These are phyloP conservation scores for Mycetomoellerius zeteki DNA, from an alignment of 1,140 invertebrate genomes.

Conservation along the genomic window DNA sequence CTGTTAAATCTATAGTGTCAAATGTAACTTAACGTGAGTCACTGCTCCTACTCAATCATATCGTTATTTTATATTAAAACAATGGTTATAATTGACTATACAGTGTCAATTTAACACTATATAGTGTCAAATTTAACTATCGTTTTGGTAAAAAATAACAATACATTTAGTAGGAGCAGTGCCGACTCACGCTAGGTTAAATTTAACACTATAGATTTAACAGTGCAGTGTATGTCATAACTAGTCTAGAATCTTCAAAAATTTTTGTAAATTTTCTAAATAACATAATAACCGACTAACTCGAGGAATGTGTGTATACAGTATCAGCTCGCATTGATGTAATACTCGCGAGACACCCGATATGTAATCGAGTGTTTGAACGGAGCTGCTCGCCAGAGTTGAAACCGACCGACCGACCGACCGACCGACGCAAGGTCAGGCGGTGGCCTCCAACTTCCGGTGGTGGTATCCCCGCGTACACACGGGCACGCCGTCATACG, in stretches of 20 bases:
- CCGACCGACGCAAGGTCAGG: constrained; percentile 84
- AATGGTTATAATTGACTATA: no score
- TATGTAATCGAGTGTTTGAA: constrained; percentile 77
- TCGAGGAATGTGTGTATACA: neutral
- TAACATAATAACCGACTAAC: neutral
- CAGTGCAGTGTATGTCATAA: no score
- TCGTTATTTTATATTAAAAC: no score
- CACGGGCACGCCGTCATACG: constrained; percentile 67
- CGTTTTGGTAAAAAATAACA: no score
- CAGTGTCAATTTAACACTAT: no score
- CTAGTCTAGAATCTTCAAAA: neutral
- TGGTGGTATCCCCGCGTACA: constrained; percentile 77
- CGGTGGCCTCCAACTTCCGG: constrained; percentile 87
- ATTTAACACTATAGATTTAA: no score
- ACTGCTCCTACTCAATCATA: no score
- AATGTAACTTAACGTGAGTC: no score
- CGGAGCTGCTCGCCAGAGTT: constrained; percentile 76
- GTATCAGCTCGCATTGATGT: neutral
- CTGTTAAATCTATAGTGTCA: no score
- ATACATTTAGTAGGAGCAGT: no score
- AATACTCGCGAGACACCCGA: constrained; percentile 69
- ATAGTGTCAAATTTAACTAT: no score
- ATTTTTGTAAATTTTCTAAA: neutral
- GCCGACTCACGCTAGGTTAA: no score
- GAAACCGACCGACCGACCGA: constrained; percentile 74